Evolutionary conservation across 2,113 vertebrate species (phyloP).

Genomic region (Xiphorhynchus elegans): DNA sequence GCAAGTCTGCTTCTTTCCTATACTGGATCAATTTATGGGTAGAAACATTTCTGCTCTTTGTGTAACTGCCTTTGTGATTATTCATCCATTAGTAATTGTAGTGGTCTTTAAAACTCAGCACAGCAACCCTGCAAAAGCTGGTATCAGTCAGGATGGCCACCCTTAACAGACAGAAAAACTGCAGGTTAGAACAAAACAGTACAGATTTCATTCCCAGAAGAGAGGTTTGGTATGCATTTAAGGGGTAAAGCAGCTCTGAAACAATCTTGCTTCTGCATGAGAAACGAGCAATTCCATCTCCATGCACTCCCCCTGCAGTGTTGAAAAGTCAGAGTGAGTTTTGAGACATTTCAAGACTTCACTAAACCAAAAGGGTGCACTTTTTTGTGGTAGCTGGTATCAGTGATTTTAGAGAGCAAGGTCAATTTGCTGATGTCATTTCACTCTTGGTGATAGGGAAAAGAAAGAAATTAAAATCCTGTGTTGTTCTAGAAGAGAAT

Average conservation of each 20-base stretch:
- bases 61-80: not conserved
- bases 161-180: not conserved
- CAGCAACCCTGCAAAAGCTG: not conserved
- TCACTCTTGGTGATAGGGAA: not conserved
- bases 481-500: not conserved
- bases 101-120: not conserved
- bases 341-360: not conserved
- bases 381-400: not conserved
- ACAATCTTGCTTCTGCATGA: not conserved
- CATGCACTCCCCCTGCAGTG: not conserved
- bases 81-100: not conserved
- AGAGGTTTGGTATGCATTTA: not conserved
- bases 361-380: not conserved
- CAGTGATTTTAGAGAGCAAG: not conserved
- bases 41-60: not conserved
- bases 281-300: not conserved
- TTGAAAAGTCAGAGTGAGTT: not conserved
- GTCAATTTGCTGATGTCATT: not conserved
- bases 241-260: not conserved
- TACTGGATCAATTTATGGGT: not conserved
- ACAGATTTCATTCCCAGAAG: not conserved
- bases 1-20: not conserved
- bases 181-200: not conserved
- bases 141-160: not conserved
- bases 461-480: not conserved